Percentiles rank a stretch among this genome's conserved stretches.
Conservation (phyloP, 2,888 invertebrate genomes). For the Scaptomyza polygonia region DNA sequence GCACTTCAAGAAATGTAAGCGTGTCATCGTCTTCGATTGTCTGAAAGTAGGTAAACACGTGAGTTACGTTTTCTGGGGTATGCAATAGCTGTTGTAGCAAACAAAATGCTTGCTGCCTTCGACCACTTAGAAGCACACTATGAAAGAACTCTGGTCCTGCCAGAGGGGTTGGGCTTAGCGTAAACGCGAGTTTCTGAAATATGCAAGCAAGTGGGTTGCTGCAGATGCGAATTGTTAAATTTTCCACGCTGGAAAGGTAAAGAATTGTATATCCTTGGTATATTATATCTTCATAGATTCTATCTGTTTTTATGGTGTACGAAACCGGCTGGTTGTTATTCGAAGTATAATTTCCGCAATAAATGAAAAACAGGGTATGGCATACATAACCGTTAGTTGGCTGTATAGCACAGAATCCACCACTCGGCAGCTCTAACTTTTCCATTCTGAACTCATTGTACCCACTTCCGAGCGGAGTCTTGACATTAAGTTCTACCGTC, state of each 20-base stretch:
- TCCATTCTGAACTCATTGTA: conserved; percentile 5
- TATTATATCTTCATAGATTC: conserved; percentile 4
- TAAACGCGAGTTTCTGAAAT: not conserved
- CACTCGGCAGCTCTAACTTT: not conserved
- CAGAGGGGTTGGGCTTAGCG: not conserved
- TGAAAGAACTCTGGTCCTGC: not conserved
- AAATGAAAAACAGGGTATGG: conserved; percentile 11
- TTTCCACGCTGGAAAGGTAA: not conserved
- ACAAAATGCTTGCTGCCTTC: conserved; percentile 26
- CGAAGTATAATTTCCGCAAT: not conserved
- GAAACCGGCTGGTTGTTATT: not conserved
- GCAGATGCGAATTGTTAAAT: conserved; percentile 28
- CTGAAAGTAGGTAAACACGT: not conserved
- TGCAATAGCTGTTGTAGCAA: conserved; percentile 10
- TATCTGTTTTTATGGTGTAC: conserved; percentile 19
- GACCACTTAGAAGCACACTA: not conserved
- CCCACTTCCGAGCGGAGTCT: not conserved
- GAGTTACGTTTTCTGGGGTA: not conserved
- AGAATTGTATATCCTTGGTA: conserved; percentile 4
- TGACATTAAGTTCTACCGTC: conserved; percentile 2
- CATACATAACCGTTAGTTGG: conserved; percentile 19
- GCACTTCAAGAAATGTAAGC: conserved; percentile 6
- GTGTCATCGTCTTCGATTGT: not conserved
- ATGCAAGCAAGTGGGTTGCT: conserved; percentile 1
- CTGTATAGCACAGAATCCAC: not conserved